Base-by-base conservation (phyloP, 2,113 vertebrate genomes). In the Coptodon rendalli region DNA sequence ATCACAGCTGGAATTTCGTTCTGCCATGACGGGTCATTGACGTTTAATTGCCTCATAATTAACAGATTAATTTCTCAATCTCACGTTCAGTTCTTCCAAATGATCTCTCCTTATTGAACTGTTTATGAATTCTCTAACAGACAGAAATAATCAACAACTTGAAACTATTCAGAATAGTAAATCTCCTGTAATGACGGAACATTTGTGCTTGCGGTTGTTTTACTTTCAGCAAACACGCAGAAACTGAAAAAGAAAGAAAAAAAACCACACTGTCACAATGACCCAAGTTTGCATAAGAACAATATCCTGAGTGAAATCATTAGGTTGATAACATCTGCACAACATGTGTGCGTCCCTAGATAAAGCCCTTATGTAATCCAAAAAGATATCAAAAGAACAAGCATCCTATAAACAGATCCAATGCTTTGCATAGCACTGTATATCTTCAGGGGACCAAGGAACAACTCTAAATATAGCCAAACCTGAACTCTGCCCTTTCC, bases 401-500 rank as follows among this genome's bases (percentile, higher is more conserved):
- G 88, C 82, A 87, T 83, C 45, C 79, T 87, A 78, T 89, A 91
- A 92, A 91, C 92, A 91, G 89, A 91, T 82, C 34, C 59, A 31
- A 31, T 36, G 24, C 16, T 56, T 84, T 90, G 88, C 84, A 88
- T 61, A 90, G 81, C 81, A 85, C 48, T 53, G 48, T 84, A 73
- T 91, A 86, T 90, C 89, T 91, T 89, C 86, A 89, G 85, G 85
- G 76, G 68, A 78, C 81, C 14, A 16, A 78, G 78, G 31, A 89
- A 89, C 85, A 80, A 19, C 56, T 86, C 89, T 94, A 94, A 92
- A 92, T 92, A 92, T 94, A 95, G 78, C 71, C 57, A 17, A 6
- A 14, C 31, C 17, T 88, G 78, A 91, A 93, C 90, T 85, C 86
- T 89, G 87, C 71, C 83, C 82, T 68, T 80, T 91, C 82, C 54